These are phyloP conservation scores for Caenorhabditis sp. DNA, from an alignment of 2,888 invertebrate species.

Conservation along the genomic window DNA sequence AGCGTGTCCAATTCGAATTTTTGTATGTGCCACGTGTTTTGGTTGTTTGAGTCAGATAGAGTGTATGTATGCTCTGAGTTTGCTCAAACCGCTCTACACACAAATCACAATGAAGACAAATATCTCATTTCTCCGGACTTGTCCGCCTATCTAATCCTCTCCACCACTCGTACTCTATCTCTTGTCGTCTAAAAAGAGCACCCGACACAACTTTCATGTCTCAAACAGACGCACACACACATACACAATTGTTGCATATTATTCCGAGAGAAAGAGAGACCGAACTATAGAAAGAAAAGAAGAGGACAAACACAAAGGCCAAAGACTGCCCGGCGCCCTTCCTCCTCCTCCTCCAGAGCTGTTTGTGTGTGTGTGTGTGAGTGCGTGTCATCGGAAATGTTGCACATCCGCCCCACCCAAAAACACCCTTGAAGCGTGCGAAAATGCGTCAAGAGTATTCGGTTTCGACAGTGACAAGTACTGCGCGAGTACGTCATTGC, in stretches of 20 bases:
- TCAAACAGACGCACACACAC: too few species aligned
- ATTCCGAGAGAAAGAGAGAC: constrained; percentile 1
- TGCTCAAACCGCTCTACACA: constrained; percentile 42
- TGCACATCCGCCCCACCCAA: not conserved
- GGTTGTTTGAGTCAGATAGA: constrained; percentile 12
- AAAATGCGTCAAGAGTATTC: constrained; percentile 33
- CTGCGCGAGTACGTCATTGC: too few species aligned
- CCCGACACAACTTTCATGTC: constrained; percentile 14
- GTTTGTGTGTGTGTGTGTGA: not conserved
- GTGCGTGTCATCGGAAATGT: not conserved
- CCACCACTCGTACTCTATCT: not conserved
- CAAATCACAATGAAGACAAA: constrained; percentile 43
- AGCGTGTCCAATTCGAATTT: too few species aligned
- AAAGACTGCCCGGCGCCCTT: constrained; percentile 27
- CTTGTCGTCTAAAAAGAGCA: constrained; percentile 6
- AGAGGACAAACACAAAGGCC: constrained; percentile 26
- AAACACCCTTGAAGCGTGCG: constrained; percentile 43
- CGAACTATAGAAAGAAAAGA: constrained; percentile 14
- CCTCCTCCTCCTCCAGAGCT: not conserved
- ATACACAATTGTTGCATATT: too few species aligned
- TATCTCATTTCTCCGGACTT: constrained; percentile 10
- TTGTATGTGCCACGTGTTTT: constrained; percentile 32
- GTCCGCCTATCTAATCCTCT: constrained; percentile 16
- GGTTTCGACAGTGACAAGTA: constrained; percentile 27
- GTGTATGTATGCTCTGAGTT: constrained; percentile 14